Conservation (phyloP, 2,113 vertebrate species). For the Hippoglossus stenolepis region DNA sequence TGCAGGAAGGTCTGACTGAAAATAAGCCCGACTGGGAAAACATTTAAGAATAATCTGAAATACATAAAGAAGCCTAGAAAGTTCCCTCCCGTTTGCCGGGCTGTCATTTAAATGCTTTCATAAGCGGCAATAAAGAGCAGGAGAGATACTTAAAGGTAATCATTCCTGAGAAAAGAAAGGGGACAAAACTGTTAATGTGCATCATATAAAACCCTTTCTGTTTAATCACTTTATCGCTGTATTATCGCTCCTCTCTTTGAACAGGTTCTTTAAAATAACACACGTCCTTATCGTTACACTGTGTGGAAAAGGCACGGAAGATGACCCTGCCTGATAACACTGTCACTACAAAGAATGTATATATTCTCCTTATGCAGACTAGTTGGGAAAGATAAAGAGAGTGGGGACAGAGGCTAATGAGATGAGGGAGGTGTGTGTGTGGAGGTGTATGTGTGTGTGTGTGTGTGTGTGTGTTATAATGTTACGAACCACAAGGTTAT, state of each 20-base stretch:
- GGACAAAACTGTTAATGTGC: constrained; percentile 74
- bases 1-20: constrained; percentile 3
- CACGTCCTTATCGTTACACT: constrained; percentile 67
- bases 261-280: constrained; percentile 74
- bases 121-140: constrained; percentile 61
- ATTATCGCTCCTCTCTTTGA: constrained; percentile 74
- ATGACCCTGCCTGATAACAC: constrained; percentile 75
- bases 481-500: constrained; percentile 69
- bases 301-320: constrained; percentile 51
- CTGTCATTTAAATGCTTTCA: constrained; percentile 65
- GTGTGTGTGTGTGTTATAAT: constrained; percentile 29
- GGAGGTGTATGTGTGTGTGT: constrained; percentile 4
- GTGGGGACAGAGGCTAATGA: constrained; percentile 77
- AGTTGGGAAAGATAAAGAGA: constrained; percentile 71
- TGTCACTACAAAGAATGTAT: constrained; percentile 75
- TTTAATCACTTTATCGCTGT: constrained; percentile 72
- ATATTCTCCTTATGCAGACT: constrained; percentile 71
- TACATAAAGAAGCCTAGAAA: constrained; percentile 49
- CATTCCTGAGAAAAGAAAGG: constrained; percentile 68
- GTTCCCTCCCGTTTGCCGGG: constrained; percentile 45
- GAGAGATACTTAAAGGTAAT: constrained; percentile 70
- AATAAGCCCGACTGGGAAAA: constrained; percentile 26
- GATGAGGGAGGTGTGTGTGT: constrained; percentile 49
- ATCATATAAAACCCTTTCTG: constrained; percentile 72
- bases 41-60: constrained; percentile 47